Percentiles rank a stretch among this genome's conserved stretches.
phyloP scores from a whole-genome alignment of 2,888 invertebrate species.

The Schizaphis graminum region DNA sequence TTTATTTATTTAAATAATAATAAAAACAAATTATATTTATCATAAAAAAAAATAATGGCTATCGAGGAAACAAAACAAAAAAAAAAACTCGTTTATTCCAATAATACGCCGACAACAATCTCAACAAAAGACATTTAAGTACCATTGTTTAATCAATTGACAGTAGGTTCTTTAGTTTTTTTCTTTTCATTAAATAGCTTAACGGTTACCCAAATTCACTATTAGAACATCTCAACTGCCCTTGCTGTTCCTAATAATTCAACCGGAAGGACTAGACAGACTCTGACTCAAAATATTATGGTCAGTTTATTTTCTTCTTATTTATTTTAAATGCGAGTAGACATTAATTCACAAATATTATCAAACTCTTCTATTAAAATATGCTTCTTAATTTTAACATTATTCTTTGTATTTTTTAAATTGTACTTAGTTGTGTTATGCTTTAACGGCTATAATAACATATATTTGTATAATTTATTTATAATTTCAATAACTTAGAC shows the following conservation, averaged over 20 bases:
- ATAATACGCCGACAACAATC: background rate
- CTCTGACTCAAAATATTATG: background rate
- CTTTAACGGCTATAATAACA: background rate
- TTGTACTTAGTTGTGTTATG: background rate
- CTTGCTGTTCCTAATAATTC: background rate
- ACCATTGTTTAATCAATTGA: conserved; percentile 1
- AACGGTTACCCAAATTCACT: background rate
- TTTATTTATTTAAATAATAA: conserved; percentile 5
- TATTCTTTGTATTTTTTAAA: background rate
- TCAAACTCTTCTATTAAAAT: background rate
- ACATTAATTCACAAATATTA: background rate
- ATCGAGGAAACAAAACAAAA: background rate
- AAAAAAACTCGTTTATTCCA: background rate
- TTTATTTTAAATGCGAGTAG: background rate
- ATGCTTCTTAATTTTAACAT: background rate
- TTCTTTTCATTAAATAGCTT: background rate
- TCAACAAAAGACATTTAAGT: background rate
- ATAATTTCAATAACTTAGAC: background rate
- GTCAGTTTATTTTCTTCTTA: background rate
- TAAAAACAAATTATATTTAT: background rate
- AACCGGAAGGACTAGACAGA: background rate
- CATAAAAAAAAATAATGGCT: background rate
- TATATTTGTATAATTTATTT: background rate
- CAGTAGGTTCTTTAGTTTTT: background rate
- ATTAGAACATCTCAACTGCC: background rate